A percentile compares a stretch with the other conserved stretches of the same genome.
Conservation (phyloP, 2,888 invertebrate species). For the Drosophila koepferae region DNA sequence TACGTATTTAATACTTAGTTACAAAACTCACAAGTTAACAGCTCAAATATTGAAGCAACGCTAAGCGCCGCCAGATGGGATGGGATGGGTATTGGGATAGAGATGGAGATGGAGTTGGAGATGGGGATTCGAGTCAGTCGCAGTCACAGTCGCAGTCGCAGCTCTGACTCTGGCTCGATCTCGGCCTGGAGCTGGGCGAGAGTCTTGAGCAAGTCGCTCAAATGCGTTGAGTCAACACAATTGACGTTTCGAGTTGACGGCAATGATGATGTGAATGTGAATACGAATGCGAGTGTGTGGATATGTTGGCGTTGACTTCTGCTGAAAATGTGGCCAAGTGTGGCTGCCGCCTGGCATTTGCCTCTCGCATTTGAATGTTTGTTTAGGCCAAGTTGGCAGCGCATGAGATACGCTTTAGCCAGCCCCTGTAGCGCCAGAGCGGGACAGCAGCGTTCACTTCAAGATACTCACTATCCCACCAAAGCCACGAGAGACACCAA, state of each 20-base stretch:
- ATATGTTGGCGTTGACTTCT: conserved; percentile 78
- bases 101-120: background rate
- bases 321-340: conserved; percentile 79
- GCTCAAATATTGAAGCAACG: conserved; percentile 65
- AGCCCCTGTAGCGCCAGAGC: conserved; percentile 64
- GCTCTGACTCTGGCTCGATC: conserved; percentile 2
- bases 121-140: conserved; percentile 1
- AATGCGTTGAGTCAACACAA: conserved; percentile 77
- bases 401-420: conserved; percentile 30
- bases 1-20: conserved; percentile 46
- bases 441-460: conserved; percentile 52
- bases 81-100: conserved; percentile 3
- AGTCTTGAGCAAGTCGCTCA: conserved; percentile 37
- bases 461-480: conserved; percentile 31
- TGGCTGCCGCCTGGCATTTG: conserved; percentile 43
- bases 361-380: conserved; percentile 69
- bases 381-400: conserved; percentile 68
- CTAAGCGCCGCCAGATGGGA: conserved; percentile 64
- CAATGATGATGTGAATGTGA: conserved; percentile 41
- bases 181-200: conserved; percentile 13
- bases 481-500: conserved; percentile 6
- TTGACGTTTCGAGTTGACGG: conserved; percentile 79
- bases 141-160: background rate
- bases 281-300: conserved; percentile 25
- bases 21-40: conserved; percentile 57